Conservation (phyloP, 2,113 vertebrate species). For the Pseudonaja textilis region DNA sequence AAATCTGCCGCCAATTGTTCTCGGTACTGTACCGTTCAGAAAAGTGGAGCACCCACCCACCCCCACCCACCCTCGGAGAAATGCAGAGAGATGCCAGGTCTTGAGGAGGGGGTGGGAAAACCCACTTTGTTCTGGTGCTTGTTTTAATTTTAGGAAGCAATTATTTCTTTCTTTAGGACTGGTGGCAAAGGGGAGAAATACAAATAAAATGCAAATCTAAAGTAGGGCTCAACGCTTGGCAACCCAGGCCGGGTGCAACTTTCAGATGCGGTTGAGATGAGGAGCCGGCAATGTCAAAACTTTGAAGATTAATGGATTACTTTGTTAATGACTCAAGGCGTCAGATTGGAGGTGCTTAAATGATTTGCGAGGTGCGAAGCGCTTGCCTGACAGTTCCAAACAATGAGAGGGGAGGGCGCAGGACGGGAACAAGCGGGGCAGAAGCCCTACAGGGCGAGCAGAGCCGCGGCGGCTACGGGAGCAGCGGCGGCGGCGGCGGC, state of each 20-base stretch:
- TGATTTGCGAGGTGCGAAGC: slow-evolving; percentile 87
- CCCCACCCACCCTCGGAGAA: background rate
- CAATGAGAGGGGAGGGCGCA: slow-evolving; percentile 85
- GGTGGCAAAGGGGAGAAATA: slow-evolving; percentile 4
- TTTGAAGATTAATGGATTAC: slow-evolving; percentile 88
- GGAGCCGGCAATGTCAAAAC: slow-evolving; percentile 81
- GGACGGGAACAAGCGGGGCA: slow-evolving; percentile 74
- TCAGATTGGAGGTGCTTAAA: slow-evolving; percentile 81
- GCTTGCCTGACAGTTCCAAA: slow-evolving; percentile 90
- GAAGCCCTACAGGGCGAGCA: slow-evolving; percentile 59
- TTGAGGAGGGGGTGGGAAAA: slow-evolving; percentile 3
- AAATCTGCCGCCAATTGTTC: slow-evolving; percentile 56
- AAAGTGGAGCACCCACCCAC: background rate
- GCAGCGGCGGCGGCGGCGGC: background rate
- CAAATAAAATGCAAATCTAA: background rate
- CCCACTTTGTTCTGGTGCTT: slow-evolving; percentile 47
- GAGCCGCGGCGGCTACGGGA: background rate
- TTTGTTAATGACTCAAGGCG: slow-evolving; percentile 87
- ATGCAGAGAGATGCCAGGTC: background rate
- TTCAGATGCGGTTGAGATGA: slow-evolving; percentile 70
- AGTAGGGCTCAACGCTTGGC: slow-evolving; percentile 54
- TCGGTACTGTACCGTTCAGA: slow-evolving; percentile 54
- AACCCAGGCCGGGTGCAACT: slow-evolving; percentile 65
- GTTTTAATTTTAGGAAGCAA: slow-evolving; percentile 55
- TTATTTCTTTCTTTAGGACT: slow-evolving; percentile 28